Percentiles rank a stretch among this genome's conserved stretches.
These are phyloP conservation scores for Meganola albula DNA, from an alignment of 2,888 invertebrate species.

Conservation along the genomic window DNA sequence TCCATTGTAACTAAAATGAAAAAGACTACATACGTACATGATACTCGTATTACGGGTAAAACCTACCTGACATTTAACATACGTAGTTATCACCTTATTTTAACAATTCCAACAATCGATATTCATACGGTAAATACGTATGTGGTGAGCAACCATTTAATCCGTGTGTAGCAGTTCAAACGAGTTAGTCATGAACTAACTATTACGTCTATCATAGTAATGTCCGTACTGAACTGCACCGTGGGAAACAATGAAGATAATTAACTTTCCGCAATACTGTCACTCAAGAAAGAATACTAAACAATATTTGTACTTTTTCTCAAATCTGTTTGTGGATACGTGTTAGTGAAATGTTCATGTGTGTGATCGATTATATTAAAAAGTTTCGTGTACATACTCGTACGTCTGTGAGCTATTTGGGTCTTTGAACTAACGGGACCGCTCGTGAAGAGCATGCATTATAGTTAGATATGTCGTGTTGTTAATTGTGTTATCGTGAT, in stretches of 20 bases:
- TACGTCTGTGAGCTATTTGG: conserved; percentile 47
- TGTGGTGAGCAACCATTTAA: conserved; percentile 25
- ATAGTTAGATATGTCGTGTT: conserved; percentile 32
- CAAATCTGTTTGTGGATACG: conserved; percentile 38
- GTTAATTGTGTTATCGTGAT: conserved; percentile 23
- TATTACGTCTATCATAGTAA: conserved; percentile 35
- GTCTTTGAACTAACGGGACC: conserved; percentile 66
- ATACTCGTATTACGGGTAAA: no score
- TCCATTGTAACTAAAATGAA: no score
- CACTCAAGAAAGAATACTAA: conserved; percentile 58
- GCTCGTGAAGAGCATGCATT: conserved; percentile 39
- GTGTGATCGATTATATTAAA: conserved; percentile 47
- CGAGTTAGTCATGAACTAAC: conserved; percentile 26
- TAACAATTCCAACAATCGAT: conserved; percentile 16
- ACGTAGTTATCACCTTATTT: no score
- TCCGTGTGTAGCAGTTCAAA: conserved; percentile 22
- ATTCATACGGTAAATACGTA: conserved; percentile 24
- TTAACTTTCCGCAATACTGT: conserved; percentile 61
- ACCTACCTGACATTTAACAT: no score
- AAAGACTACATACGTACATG: no score
- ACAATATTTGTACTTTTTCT: conserved; percentile 41
- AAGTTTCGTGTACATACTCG: conserved; percentile 53
- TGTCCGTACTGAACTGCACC: conserved; percentile 45
- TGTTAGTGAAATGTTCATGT: conserved; percentile 40
- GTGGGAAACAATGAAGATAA: conserved; percentile 65